Evolutionary conservation across 2,888 invertebrate species (phyloP).

Genomic region (Chironomus tentans): DNA sequence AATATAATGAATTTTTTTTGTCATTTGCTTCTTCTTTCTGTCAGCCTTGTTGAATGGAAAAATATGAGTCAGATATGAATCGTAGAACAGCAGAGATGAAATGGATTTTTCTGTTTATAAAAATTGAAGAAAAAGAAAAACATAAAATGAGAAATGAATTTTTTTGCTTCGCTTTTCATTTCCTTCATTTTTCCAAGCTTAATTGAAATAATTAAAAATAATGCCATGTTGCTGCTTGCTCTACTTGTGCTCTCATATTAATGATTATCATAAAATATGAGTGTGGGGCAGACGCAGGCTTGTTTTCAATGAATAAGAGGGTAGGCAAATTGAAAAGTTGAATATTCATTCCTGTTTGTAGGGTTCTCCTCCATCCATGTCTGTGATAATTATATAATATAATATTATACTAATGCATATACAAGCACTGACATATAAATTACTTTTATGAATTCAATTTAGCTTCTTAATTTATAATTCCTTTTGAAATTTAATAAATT

Average conservation of each 20-base stretch:
- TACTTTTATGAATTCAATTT: too few relatives aligned
- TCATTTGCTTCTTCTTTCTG: neutral
- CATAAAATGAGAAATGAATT: neutral
- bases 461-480: too few relatives aligned
- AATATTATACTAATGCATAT: too few relatives aligned
- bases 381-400: too few relatives aligned
- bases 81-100: neutral
- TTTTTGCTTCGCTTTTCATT: neutral
- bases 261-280: neutral
- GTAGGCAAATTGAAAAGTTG: too few relatives aligned
- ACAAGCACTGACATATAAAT: too few relatives aligned
- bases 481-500: too few relatives aligned
- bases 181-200: neutral
- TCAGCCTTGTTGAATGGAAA: neutral
- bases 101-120: neutral
- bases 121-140: neutral
- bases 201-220: conserved; percentile 21
- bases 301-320: too few relatives aligned
- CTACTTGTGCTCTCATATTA: neutral
- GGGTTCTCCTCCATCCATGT: too few relatives aligned
- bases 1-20: neutral
- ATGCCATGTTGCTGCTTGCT: neutral
- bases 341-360: too few relatives aligned
- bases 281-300: too few relatives aligned
- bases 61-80: neutral